These are phyloP conservation scores for Pantherophis guttatus DNA, from an alignment of 2,113 vertebrate species.

Conservation along the genomic window DNA sequence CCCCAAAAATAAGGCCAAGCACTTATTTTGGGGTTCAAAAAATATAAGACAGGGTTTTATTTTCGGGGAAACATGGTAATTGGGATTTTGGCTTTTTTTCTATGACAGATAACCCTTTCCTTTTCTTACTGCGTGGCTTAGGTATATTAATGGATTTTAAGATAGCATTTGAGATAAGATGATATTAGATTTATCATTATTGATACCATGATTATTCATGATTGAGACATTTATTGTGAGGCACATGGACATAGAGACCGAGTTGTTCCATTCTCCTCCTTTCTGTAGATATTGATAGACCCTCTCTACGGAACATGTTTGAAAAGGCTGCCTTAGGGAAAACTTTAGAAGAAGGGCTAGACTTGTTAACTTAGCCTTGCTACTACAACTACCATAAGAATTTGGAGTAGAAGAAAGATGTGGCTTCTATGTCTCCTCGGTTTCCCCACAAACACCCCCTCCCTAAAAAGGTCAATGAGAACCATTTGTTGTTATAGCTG, in stretches of 20 bases:
- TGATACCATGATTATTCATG: too few species aligned
- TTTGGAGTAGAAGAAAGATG: neutral
- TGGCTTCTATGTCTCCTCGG: neutral
- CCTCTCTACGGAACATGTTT: neutral
- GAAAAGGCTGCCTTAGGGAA: neutral
- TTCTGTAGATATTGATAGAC: neutral
- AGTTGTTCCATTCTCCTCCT: neutral
- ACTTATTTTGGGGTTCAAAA: too few species aligned
- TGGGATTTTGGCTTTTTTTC: neutral
- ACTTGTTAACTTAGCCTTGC: neutral
- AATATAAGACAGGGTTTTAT: too few species aligned
- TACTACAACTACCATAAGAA: neutral
- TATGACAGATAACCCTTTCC: neutral
- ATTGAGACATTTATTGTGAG: neutral
- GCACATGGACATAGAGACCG: neutral
- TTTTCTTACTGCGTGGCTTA: neutral
- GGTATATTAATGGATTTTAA: neutral
- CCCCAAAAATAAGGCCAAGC: too few species aligned
- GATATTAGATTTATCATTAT: neutral
- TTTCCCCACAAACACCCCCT: neutral
- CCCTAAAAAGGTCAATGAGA: neutral
- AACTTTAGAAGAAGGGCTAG: neutral
- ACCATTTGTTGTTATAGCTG: neutral
- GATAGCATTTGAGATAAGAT: neutral
- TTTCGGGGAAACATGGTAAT: too few species aligned